Conservation (phyloP, 2,888 invertebrate genomes). For the Pristionchus mayeri region DNA sequence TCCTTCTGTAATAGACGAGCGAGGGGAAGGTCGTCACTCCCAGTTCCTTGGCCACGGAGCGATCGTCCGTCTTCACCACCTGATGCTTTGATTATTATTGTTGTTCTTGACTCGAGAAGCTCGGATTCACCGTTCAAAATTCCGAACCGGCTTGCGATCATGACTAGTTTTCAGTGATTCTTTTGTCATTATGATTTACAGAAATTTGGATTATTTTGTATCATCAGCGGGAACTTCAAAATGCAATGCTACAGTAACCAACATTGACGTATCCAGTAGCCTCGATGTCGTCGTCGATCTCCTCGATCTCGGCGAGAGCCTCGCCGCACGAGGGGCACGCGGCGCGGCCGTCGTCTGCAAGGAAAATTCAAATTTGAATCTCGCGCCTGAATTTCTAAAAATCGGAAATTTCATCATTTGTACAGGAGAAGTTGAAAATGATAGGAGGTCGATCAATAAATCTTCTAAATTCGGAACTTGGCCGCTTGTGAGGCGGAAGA, state of each 20-base stretch:
- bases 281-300: slow-evolving; percentile 89
- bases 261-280: slow-evolving; percentile 78
- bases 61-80: slow-evolving; percentile 75
- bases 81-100: slow-evolving; percentile 25
- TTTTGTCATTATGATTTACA: background rate
- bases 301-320: slow-evolving; percentile 89
- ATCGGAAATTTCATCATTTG: no score
- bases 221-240: background rate
- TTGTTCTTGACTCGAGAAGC: no score
- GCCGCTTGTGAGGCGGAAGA: no score
- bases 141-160: no score
- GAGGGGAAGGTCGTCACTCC: slow-evolving; percentile 96
- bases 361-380: background rate
- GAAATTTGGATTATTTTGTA: background rate
- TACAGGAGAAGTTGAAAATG: no score
- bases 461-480: no score
- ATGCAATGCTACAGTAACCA: background rate
- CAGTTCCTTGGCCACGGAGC: slow-evolving; percentile 88
- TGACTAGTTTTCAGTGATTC: background rate
- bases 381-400: background rate
- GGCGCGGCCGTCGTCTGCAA: slow-evolving; percentile 71
- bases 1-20: slow-evolving; percentile 95
- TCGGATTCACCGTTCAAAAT: no score
- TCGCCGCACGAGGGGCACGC: slow-evolving; percentile 87
- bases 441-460: no score